Evolutionary conservation across 2,888 invertebrate species (phyloP).

Genomic region (Euphydryas editha): DNA sequence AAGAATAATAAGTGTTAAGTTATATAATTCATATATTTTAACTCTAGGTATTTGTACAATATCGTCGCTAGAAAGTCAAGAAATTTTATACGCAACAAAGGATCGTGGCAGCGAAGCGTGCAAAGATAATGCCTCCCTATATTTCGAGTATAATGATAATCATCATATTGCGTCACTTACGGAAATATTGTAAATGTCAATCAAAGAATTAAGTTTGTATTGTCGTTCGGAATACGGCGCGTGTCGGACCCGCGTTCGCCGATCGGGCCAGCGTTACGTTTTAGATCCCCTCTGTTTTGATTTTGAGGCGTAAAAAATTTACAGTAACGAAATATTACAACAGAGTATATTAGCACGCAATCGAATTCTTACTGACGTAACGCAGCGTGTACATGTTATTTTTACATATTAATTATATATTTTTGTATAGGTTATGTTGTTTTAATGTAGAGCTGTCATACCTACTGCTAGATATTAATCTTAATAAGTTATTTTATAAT

Average conservation of each 20-base stretch:
- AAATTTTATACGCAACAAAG: constrained; percentile 46
- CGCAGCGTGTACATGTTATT: constrained; percentile 6
- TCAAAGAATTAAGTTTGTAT: constrained; percentile 82
- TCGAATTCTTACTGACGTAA: constrained; percentile 28
- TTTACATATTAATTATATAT: constrained; percentile 36
- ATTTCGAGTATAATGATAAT: constrained; percentile 69
- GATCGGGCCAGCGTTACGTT: constrained; percentile 66
- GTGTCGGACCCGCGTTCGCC: constrained; percentile 64
- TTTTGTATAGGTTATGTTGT: constrained; percentile 10
- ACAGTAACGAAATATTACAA: constrained; percentile 55
- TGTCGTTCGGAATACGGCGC: constrained; percentile 60
- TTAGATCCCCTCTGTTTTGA: constrained; percentile 73
- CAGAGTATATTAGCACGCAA: constrained; percentile 34
- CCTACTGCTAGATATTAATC: too few relatives aligned
- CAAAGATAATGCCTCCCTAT: constrained; percentile 63
- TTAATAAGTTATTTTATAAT: too few relatives aligned
- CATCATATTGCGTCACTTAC: constrained; percentile 84
- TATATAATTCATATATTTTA: background rate
- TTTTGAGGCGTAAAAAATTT: constrained; percentile 64
- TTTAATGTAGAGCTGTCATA: too few relatives aligned
- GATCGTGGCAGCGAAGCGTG: constrained; percentile 60
- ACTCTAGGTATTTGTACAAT: constrained; percentile 4
- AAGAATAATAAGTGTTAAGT: background rate
- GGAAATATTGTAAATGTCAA: constrained; percentile 85
- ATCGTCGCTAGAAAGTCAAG: constrained; percentile 46